phyloP scores from a whole-genome alignment of 2,888 invertebrate species.

The Tuta absoluta region DNA sequence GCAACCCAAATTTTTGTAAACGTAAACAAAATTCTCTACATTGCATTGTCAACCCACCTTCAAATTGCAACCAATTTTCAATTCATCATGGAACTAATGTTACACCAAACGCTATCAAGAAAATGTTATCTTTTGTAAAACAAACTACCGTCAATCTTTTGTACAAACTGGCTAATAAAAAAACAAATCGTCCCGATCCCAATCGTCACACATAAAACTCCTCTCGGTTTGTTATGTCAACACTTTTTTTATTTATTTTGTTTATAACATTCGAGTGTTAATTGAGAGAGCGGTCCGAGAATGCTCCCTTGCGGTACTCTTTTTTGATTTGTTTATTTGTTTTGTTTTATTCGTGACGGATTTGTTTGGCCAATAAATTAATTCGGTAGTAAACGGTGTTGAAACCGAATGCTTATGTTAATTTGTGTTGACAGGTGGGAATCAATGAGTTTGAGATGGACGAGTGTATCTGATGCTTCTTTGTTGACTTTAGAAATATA shows the following conservation, averaged over 20 bases:
- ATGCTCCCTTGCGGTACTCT: constrained; percentile 20
- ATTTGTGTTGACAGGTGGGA: constrained; percentile 22
- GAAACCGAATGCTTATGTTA: constrained; percentile 24
- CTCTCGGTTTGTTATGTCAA: constrained; percentile 15
- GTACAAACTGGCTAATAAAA: constrained; percentile 18
- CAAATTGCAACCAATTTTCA: background rate
- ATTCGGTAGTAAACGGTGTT: constrained; percentile 23
- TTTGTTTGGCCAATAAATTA: constrained; percentile 25
- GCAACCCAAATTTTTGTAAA: too few relatives aligned
- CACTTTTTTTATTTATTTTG: constrained; percentile 26
- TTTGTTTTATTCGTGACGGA: constrained; percentile 20
- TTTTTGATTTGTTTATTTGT: constrained; percentile 20
- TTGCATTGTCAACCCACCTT: too few relatives aligned
- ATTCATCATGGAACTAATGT: background rate
- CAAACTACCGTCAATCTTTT: constrained; percentile 12
- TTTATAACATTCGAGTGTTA: constrained; percentile 26
- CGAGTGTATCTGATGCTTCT: constrained; percentile 18
- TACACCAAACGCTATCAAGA: background rate
- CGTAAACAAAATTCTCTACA: too few relatives aligned
- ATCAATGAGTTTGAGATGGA: constrained; percentile 1
- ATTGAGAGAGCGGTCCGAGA: constrained; percentile 28
- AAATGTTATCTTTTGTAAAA: background rate
- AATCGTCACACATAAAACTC: constrained; percentile 21
- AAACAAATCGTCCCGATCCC: constrained; percentile 22
- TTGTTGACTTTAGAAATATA: background rate